Percentiles rank a stretch among this genome's conserved stretches.
These are phyloP conservation scores for Pelvicachromis taeniatus DNA, from an alignment of 2,113 vertebrate species.

Conservation along the genomic window DNA sequence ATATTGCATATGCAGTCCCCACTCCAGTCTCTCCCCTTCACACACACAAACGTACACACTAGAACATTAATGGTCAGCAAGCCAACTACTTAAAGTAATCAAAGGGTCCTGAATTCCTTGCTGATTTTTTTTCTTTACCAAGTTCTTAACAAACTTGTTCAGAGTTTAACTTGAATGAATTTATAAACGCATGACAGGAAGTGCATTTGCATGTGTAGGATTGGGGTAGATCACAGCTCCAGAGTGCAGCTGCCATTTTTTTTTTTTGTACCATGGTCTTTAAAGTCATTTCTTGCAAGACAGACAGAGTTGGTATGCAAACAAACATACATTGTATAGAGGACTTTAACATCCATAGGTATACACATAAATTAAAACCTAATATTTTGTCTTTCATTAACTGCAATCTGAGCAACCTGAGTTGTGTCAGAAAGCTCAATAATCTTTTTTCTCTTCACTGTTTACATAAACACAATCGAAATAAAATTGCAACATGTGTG, in stretches of 20 bases:
- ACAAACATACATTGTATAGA: background rate
- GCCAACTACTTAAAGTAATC: conserved; percentile 79
- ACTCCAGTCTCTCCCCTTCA: background rate
- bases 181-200: conserved; percentile 21
- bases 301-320: background rate
- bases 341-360: background rate
- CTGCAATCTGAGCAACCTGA: background rate
- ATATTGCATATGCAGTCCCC: background rate
- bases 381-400: background rate
- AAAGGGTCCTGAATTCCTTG: conserved; percentile 74
- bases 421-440: background rate
- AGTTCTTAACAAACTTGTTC: conserved; percentile 44
- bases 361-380: background rate
- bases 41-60: conserved; percentile 39
- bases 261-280: conserved; percentile 42
- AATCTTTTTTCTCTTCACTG: background rate
- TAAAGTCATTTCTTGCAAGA: background rate
- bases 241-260: conserved; percentile 42
- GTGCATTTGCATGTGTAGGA: background rate
- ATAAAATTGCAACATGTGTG: background rate
- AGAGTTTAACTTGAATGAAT: conserved; percentile 19
- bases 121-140: conserved; percentile 48
- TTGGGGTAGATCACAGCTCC: conserved; percentile 7
- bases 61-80: conserved; percentile 75
- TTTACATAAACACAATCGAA: background rate